phyloP scores from a whole-genome alignment of 2,888 invertebrate species.

The Drosophila eohydei region DNA sequence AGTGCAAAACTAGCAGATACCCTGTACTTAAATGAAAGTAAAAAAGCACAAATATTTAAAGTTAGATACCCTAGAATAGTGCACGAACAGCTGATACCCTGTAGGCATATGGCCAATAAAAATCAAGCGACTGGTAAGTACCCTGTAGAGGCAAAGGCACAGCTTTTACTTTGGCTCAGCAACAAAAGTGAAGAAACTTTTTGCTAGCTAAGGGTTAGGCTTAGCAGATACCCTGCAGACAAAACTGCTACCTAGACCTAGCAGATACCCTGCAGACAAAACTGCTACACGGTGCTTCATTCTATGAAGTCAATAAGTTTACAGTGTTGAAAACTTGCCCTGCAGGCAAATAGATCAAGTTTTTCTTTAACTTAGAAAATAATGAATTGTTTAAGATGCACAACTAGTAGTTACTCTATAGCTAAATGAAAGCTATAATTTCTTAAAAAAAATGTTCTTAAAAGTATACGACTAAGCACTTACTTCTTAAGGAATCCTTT shows the following conservation, averaged over 20 bases:
- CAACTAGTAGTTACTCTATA: background rate
- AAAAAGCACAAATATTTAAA: background rate
- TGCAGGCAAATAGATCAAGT: background rate
- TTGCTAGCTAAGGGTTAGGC: background rate
- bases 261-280: slow-evolving; percentile 1
- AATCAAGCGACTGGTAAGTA: background rate
- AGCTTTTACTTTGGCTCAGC: background rate
- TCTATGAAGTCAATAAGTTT: background rate
- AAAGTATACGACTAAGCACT: no score
- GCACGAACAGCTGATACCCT: background rate
- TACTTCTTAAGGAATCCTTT: background rate
- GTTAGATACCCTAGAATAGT: background rate
- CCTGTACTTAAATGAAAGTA: background rate
- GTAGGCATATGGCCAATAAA: background rate
- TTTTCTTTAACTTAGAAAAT: background rate
- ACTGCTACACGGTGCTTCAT: background rate
- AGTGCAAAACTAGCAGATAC: background rate
- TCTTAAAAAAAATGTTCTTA: background rate
- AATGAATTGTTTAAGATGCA: background rate
- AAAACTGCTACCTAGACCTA: background rate
- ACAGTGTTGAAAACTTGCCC: background rate
- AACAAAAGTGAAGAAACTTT: background rate
- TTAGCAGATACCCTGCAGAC: slow-evolving; percentile 4
- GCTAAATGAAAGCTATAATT: background rate
- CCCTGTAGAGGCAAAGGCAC: background rate